Evolutionary conservation across 2,113 vertebrate genomes (phyloP), one percentile per base, ranked within the genome.

Genomic region (Xiphias gladius): DNA sequence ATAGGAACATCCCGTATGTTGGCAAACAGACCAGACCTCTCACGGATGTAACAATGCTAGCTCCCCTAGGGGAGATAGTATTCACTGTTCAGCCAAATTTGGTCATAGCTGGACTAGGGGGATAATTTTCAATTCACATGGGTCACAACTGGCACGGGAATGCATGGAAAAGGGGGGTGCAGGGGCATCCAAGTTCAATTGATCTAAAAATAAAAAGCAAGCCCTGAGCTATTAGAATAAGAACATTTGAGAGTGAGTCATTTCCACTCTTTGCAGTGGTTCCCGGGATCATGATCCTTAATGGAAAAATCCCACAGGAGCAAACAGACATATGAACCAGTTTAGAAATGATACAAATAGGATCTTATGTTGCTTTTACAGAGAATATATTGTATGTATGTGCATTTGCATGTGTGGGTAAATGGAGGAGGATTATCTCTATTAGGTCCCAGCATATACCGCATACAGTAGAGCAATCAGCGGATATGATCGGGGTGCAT

Each of bases 11-110:
- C 58, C 32, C 37, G 39, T 22, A 39, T 73, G 75, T 76, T 78
- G 41, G 73, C 76, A 86, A 70, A 79, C 55, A 46, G 50, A 85
- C 9, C 20, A 80, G 59, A 84, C 94, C 73, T 93, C 93, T 94
- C 92, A 82, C 95, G 95, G 93, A 86, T 93, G 92, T 69, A 94
- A 90, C 95, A 94, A 95, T 94, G 94, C 93, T 85, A 93, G 92
- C 95, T 96, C 93, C 90, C 93, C 17, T 50, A n/a, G 74, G 91
- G 90, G 92, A 94, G 92, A 95, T 86, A 88, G 4, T 91, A 86
- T 94, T 95, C 94, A 82, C 39, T 73, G 73, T 78, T 83, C 80
- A 94, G 95, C 95, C 96, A 96, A 96, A 97, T 97, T 97, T 97
- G 96, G 96, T 96, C 95, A 97, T 90, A 91, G 93, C 90, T 94